Conservation (phyloP, 2,888 invertebrate species). For the Podabrus alpinus region DNA sequence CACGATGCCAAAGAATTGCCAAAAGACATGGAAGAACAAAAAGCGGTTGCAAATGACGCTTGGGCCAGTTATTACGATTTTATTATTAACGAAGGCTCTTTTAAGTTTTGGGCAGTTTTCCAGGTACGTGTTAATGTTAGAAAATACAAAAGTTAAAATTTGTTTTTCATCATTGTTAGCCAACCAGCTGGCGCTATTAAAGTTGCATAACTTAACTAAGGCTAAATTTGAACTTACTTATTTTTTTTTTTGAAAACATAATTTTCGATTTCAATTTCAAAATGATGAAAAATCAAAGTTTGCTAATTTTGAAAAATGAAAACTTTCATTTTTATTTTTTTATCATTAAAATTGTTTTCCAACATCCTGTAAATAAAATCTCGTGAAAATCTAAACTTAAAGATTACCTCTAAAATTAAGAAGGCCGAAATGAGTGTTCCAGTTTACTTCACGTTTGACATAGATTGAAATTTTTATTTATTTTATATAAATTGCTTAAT, state of each 20-base stretch:
- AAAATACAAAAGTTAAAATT: background rate
- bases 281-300: no score
- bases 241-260: no score
- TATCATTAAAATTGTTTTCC: no score
- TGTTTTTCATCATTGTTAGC: background rate
- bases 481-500: background rate
- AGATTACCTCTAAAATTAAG: background rate
- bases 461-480: background rate
- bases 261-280: no score
- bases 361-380: background rate
- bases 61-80: constrained; percentile 86
- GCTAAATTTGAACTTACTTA: no score
- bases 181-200: background rate
- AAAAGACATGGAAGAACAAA: constrained; percentile 57
- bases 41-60: constrained; percentile 69
- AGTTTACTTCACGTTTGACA: background rate
- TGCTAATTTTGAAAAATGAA: no score
- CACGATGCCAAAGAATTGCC: constrained; percentile 56
- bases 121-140: constrained; percentile 61
- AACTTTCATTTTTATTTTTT: no score
- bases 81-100: constrained; percentile 84
- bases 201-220: background rate
- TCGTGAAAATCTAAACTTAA: background rate
- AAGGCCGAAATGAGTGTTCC: background rate
- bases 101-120: constrained; percentile 87